These are phyloP conservation scores for Pithys albifrons DNA, from an alignment of 2,113 vertebrate genomes.

Conservation along the genomic window DNA sequence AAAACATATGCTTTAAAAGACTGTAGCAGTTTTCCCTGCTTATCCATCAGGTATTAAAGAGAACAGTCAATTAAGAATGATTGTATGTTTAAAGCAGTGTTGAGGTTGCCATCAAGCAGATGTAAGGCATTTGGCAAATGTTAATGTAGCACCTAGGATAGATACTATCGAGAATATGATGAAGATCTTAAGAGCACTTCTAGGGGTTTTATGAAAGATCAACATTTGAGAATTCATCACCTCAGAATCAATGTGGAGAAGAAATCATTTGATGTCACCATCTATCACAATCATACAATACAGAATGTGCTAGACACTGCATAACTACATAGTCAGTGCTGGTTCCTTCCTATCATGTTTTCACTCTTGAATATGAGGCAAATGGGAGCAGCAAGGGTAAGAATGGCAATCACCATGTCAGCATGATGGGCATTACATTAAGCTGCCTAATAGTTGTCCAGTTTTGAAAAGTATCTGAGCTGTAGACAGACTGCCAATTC, in stretches of 20 bases:
- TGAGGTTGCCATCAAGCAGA: background rate
- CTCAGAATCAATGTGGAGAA: background rate
- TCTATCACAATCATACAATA: background rate
- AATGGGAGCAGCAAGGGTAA: background rate
- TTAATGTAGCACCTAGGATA: background rate
- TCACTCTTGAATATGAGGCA: background rate
- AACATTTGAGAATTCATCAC: background rate
- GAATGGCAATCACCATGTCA: background rate
- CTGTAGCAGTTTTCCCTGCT: accelerated
- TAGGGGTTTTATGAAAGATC: background rate
- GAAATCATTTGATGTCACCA: background rate
- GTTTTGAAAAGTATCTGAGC: background rate
- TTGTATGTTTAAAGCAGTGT: background rate
- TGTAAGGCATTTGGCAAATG: background rate
- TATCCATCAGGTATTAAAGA: background rate
- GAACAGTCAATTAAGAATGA: background rate
- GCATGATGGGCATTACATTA: background rate
- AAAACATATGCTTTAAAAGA: background rate
- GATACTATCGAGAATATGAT: background rate
- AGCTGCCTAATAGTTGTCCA: background rate
- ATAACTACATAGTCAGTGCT: background rate
- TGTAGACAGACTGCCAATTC: background rate
- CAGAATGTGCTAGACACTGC: background rate
- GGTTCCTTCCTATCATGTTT: background rate
- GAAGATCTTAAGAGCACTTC: background rate